These are phyloP conservation scores for Hemiprocne comata DNA, from an alignment of 2,113 vertebrate genomes.

Conservation along the genomic window DNA sequence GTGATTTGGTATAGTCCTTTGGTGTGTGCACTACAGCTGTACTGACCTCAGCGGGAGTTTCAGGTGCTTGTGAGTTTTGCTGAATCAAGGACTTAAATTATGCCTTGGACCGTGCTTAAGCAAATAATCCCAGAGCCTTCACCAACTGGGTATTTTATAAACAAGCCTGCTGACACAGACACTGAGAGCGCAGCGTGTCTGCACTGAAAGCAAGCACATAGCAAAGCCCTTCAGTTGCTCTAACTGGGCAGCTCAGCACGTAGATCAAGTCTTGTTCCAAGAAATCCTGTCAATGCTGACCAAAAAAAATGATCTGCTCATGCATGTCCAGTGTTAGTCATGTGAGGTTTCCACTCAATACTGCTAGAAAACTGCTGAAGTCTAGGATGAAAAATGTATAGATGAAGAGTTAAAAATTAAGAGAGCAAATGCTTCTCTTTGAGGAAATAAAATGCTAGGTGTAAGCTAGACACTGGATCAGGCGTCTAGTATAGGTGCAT, in stretches of 20 bases:
- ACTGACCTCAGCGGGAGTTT: not conserved
- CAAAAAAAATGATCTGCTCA: not conserved
- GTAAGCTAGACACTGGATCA: not conserved
- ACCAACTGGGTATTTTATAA: not conserved
- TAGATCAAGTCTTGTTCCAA: slow-evolving; percentile 26
- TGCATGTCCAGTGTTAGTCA: not conserved
- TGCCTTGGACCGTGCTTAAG: not conserved
- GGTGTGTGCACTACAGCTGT: not conserved
- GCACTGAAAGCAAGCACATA: not conserved
- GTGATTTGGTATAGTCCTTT: not conserved
- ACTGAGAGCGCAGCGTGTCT: not conserved
- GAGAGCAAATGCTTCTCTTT: not conserved
- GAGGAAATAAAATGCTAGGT: not conserved
- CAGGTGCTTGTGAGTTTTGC: not conserved
- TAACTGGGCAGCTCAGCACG: slow-evolving; percentile 1
- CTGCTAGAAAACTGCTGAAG: slow-evolving; percentile 36
- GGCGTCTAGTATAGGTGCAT: not conserved
- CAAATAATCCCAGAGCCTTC: not conserved
- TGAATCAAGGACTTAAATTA: not conserved
- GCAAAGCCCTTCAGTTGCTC: not conserved
- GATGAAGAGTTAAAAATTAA: not conserved
- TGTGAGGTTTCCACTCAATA: not conserved
- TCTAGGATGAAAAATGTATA: not conserved
- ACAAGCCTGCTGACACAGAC: not conserved
- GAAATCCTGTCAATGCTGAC: slow-evolving; percentile 32